These are phyloP conservation scores for Meriones unguiculatus DNA, from an alignment of 2,113 vertebrate genomes.

Conservation along the genomic window DNA sequence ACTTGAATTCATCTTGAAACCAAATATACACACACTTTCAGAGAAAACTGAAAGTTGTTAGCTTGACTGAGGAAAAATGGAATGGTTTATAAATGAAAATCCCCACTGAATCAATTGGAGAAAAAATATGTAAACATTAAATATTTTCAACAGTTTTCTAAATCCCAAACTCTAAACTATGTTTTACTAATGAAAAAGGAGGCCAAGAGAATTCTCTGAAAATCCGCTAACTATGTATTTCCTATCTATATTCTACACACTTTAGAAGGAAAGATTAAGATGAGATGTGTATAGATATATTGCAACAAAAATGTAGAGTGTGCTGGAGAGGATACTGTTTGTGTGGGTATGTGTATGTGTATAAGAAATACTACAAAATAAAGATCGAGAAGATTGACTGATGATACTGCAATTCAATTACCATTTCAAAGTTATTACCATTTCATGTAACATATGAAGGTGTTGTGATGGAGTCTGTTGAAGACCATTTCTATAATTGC, in stretches of 20 bases:
- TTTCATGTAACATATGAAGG: background rate
- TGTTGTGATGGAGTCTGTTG: background rate
- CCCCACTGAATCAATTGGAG: background rate
- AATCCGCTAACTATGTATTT: background rate
- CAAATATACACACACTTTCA: background rate
- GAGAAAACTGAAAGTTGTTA: background rate
- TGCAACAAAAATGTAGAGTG: background rate
- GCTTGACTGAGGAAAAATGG: background rate
- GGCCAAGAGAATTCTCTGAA: background rate
- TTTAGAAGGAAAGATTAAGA: background rate
- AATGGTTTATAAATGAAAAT: background rate
- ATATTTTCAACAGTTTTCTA: background rate
- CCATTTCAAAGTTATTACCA: background rate
- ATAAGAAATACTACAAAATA: background rate
- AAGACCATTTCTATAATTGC: background rate
- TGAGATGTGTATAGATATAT: background rate
- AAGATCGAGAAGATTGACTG: background rate
- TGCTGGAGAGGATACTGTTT: background rate
- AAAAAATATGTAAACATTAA: background rate
- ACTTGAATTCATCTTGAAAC: background rate
- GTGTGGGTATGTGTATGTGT: background rate
- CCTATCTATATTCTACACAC: background rate
- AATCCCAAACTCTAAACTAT: background rate
- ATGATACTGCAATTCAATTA: background rate
- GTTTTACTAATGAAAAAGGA: background rate